Evolutionary conservation across 2,888 invertebrate genomes (phyloP), one percentile per base, ranked within the genome.

Genomic region (Quadriops clusia): DNA sequence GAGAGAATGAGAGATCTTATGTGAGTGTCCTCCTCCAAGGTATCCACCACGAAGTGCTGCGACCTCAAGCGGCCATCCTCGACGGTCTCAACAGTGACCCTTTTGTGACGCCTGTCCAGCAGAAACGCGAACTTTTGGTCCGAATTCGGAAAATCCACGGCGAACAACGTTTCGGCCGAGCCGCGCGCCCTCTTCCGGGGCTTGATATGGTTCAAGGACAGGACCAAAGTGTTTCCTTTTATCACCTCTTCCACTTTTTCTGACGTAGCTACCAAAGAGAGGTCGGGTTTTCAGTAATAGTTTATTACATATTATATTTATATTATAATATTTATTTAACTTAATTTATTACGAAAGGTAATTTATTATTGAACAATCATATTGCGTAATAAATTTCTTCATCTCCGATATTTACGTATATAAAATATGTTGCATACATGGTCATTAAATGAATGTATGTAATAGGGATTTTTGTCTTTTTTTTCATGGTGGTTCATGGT

Each of bases 31-130:
- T 67, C 66, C 25, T 67, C 59, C 25, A 74, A 53, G 7, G 65
- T 61, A 15, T 72, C 71, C 12, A 78, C 64, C 4, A 67, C 64
- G 57, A 78, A 71, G 34, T 75, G 73, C 32, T 76, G 72, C 6
- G 68, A 63, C 34, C 70, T 66, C 3, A 69, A 53, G 35, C 68
- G 60, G 6, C 70, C 74, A 8, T 71, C 68, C 42, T 70, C 67
- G 1, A 72, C 56, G 4, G 69, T 73, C 52, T 78, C 76, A 39
- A 78, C 56, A n/a, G 73, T 67, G n/a, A 77, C 79, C 63, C 61
- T 56, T 51, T 68, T 70, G 3, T 61, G 54, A 32, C 59, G 57
- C 38, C 70, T 55, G 47, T 74, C 72, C 17, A 74, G 53, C 47
- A 68, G 58, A 15, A 74, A 44, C 6, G 64, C 54, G 39, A 72